Percentiles rank a stretch among this genome's conserved stretches.
These are phyloP conservation scores for Strigamia crassipes DNA, from an alignment of 2,888 invertebrate genomes.

Conservation along the genomic window DNA sequence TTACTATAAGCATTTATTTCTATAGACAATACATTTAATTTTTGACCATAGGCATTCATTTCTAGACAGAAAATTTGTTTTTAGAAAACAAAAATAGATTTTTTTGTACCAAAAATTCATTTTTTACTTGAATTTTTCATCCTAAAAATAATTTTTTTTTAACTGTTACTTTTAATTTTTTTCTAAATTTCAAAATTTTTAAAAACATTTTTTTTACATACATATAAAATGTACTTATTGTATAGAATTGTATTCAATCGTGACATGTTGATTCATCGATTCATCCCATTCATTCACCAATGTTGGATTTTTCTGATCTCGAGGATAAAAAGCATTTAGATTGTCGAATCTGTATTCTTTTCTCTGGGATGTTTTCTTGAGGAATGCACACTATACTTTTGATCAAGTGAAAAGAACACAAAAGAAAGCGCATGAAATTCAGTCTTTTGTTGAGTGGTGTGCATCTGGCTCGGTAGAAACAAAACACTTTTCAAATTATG, in stretches of 20 bases:
- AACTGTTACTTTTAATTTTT: too few relatives aligned
- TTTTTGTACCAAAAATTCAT: too few relatives aligned
- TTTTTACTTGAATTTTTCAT: too few relatives aligned
- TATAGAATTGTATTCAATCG: background rate
- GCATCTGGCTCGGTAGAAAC: conserved; percentile 21
- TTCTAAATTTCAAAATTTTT: too few relatives aligned
- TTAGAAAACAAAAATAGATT: too few relatives aligned
- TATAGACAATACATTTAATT: too few relatives aligned
- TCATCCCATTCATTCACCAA: background rate
- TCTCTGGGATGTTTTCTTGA: conserved; percentile 5
- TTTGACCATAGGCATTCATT: too few relatives aligned
- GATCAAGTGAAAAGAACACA: conserved; percentile 21
- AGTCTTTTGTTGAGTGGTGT: conserved; percentile 11
- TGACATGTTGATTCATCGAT: conserved; percentile 2
- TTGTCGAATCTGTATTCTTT: background rate
- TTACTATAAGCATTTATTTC: too few relatives aligned
- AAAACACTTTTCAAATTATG: conserved; percentile 21
- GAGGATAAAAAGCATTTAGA: background rate
- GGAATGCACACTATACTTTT: conserved; percentile 13
- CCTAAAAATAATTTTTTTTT: too few relatives aligned
- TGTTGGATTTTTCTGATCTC: background rate
- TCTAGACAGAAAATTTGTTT: too few relatives aligned
- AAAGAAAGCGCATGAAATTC: conserved; percentile 17
- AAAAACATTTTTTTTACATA: too few relatives aligned
- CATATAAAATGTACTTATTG: too few relatives aligned